These are phyloP conservation scores for Hestina assimilis DNA, from an alignment of 1,140 invertebrate genomes.

Conservation along the genomic window DNA sequence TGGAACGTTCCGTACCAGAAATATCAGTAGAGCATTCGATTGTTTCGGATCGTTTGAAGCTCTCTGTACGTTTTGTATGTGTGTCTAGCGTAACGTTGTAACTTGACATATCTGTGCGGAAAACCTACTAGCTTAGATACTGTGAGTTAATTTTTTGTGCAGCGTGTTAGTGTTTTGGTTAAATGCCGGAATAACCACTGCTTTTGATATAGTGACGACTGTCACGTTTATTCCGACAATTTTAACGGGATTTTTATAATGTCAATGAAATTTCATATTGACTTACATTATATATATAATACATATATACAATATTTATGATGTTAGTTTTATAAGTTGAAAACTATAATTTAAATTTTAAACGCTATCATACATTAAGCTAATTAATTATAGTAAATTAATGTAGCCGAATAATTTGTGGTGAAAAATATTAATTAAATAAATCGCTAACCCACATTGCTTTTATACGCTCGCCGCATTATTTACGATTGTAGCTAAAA, in stretches of 20 bases:
- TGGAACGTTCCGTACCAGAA: slow-evolving; percentile 8
- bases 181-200: slow-evolving; percentile 6
- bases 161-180: slow-evolving; percentile 16
- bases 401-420: background rate
- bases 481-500: slow-evolving; percentile 35
- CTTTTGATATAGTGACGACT: too few species aligned
- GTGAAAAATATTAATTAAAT: slow-evolving; percentile 23
- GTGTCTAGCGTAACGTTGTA: slow-evolving; percentile 50
- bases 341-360: too few species aligned
- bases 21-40: slow-evolving; percentile 19
- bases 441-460: slow-evolving; percentile 18
- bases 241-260: too few species aligned
- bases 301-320: background rate
- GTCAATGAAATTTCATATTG: too few species aligned
- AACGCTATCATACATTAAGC: background rate
- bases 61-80: slow-evolving; percentile 34
- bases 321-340: background rate
- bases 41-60: slow-evolving; percentile 30
- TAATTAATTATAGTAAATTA: background rate
- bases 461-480: slow-evolving; percentile 9
- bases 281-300: background rate
- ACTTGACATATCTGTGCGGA: slow-evolving; percentile 63
- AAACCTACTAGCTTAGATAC: slow-evolving; percentile 63
- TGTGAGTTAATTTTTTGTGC: slow-evolving; percentile 34
- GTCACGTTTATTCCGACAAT: too few species aligned